Percentiles rank a stretch among this genome's conserved stretches.
phyloP scores from a whole-genome alignment of 30 jellyfish, hydroid and myxozoan species.

The Calvadosia cruxmelitensis region DNA sequence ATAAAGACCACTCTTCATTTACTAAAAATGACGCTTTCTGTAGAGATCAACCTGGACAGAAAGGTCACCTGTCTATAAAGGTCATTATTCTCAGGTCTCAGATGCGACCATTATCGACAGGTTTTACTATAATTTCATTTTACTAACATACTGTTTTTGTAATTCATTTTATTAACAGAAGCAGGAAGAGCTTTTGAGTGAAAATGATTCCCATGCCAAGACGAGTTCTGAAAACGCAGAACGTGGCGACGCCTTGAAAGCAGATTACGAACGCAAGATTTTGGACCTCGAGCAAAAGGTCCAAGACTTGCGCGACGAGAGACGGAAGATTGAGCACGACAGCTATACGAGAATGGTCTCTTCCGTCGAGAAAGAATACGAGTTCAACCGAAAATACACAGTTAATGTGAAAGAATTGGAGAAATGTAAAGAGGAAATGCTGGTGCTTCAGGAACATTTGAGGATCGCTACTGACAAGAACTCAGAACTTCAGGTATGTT shows the following conservation, averaged over 20 bases:
- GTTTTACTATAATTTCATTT: too few species aligned
- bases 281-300: conserved; percentile 5
- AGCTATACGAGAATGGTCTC: conserved; percentile 6
- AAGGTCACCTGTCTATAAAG: too few species aligned
- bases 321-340: conserved; percentile 5
- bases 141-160: too few species aligned
- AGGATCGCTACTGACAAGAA: conserved; percentile 63
- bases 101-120: too few species aligned
- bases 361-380: conserved; percentile 26
- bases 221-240: conserved; percentile 13
- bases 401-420: conserved; percentile 37
- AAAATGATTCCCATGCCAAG: conserved; percentile 24
- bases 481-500: conserved; percentile 56
- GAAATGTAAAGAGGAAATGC: conserved; percentile 35
- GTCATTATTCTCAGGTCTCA: too few species aligned
- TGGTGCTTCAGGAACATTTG: conserved; percentile 55
- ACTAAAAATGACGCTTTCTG: too few species aligned
- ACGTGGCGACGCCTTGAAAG: neutral
- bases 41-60: too few species aligned
- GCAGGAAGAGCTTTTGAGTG: conserved; percentile 34
- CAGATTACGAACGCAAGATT: conserved; percentile 9
- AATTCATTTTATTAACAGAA: conserved; percentile 4
- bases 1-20: too few species aligned
- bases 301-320: conserved; percentile 1
- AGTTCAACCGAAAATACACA: conserved; percentile 17